Evolutionary conservation across 2,888 invertebrate genomes (phyloP).

Genomic region (Eucriotettix oculatus): DNA sequence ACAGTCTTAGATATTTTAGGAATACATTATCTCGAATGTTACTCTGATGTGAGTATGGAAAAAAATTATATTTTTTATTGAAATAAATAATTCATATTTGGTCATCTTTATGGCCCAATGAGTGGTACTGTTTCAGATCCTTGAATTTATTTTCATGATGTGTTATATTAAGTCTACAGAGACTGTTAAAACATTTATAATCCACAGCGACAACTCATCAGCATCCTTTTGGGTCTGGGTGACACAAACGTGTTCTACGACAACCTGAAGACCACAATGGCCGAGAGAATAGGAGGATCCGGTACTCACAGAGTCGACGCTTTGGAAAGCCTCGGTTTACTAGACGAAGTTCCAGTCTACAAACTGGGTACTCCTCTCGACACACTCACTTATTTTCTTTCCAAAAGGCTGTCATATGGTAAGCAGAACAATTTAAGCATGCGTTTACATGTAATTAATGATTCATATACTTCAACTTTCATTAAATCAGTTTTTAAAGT

Average conservation of each 20-base stretch:
- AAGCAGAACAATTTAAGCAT: constrained; percentile 15
- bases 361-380: constrained; percentile 81
- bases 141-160: too few relatives aligned
- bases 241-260: constrained; percentile 83
- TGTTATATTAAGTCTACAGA: too few relatives aligned
- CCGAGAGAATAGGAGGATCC: constrained; percentile 56
- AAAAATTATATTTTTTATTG: too few relatives aligned
- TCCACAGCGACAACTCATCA: constrained; percentile 62
- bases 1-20: too few relatives aligned
- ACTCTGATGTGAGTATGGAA: too few relatives aligned
- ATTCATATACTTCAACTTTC: too few relatives aligned
- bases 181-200: background rate
- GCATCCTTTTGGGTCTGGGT: constrained; percentile 66
- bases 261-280: constrained; percentile 69
- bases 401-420: constrained; percentile 65
- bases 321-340: constrained; percentile 72
- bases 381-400: constrained; percentile 77
- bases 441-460: too few relatives aligned
- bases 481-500: too few relatives aligned
- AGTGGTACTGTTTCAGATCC: too few relatives aligned
- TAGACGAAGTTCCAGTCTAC: constrained; percentile 64
- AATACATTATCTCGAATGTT: too few relatives aligned
- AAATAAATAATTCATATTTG: too few relatives aligned
- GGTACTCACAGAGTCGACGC: constrained; percentile 44
- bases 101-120: too few relatives aligned